Base-by-base conservation (phyloP, 1,140 invertebrate species). In the Pachyrhynchus sulphureomaculatus region DNA sequence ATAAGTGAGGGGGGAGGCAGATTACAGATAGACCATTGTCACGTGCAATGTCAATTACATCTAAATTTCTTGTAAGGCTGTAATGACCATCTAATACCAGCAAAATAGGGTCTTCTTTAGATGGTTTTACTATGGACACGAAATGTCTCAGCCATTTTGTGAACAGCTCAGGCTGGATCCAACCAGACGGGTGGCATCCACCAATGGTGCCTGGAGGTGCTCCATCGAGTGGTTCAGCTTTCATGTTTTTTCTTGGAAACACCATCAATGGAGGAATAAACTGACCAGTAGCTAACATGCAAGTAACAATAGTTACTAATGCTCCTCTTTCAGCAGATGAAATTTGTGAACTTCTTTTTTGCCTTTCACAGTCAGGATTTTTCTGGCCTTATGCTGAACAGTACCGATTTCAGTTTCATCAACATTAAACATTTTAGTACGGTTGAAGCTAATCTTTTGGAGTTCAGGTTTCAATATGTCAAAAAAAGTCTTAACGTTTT, bases 51-150 rank as follows among this genome's bases (percentile, higher is more conserved):
- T 26, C 3, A 4, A 26, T 26, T 26, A 26, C 8, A 26, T 26
- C 8, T 26, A 26, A 26, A 26, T 26, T 26, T 8, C 24, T 26
- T 13, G 57, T 59, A 39, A 59, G 64, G 23, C 3, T 55, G 44
- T 55, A 56, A 37, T 71, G 65, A 3, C 70, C 68, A 54, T 67
- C 69, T 6, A 71, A 45, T 10, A 70, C 56, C 17, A 70, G 47
- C 17, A 68, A 32, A 10, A 67, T 63, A 3, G 66, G 68, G 41
- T 39, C 20, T 23, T 60, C 39, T 24, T 56, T 23, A n/a, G 52
- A 49, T 15, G 68, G 68, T 32, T 65, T 47, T 21, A 53, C 51
- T 17, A 61, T 44, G 23, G 58, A 24, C 15, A 71, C 13, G 53
- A 68, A 70, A 45, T 26, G 24, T 26, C 8, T 26, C n/a, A n/a